Evolutionary conservation across 2,113 vertebrate species (phyloP).

Genomic region (Pterophyllum scalare): DNA sequence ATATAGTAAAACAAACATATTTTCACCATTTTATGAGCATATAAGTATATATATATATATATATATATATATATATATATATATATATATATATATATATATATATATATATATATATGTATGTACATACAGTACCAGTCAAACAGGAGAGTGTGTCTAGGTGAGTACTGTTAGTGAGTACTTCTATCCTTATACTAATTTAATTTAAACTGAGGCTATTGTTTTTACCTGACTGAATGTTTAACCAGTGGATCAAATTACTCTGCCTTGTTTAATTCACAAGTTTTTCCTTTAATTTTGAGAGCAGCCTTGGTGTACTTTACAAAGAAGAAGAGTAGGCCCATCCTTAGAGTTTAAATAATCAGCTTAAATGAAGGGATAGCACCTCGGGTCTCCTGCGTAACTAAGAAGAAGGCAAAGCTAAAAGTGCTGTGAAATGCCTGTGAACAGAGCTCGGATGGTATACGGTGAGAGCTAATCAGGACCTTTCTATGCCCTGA

Average conservation of each 20-base stretch:
- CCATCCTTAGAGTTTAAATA: conserved; percentile 32
- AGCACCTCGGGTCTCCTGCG: conserved; percentile 41
- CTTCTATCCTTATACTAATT: conserved; percentile 20
- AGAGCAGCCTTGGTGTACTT: not conserved
- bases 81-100: too few species aligned
- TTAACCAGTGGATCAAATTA: conserved; percentile 14
- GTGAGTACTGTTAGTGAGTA: not conserved
- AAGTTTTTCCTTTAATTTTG: conserved; percentile 16
- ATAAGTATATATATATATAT: too few species aligned
- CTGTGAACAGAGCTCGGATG: conserved; percentile 46
- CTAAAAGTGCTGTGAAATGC: conserved; percentile 38
- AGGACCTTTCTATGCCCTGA: conserved; percentile 62
- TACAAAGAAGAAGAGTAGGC: not conserved
- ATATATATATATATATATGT: too few species aligned
- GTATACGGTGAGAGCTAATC: conserved; percentile 72
- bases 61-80: too few species aligned
- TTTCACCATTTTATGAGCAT: not conserved
- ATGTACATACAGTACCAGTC: too few species aligned
- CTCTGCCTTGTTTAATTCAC: not conserved
- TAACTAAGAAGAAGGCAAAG: conserved; percentile 56
- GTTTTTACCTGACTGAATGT: conserved; percentile 27
- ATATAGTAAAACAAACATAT: not conserved
- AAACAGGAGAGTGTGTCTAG: too few species aligned
- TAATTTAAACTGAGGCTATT: conserved; percentile 13
- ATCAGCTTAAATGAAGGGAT: conserved; percentile 49